Evolutionary conservation across 2,113 vertebrate species (phyloP), one percentile per base, ranked within the genome.

Genomic region (Pedetes capensis): DNA sequence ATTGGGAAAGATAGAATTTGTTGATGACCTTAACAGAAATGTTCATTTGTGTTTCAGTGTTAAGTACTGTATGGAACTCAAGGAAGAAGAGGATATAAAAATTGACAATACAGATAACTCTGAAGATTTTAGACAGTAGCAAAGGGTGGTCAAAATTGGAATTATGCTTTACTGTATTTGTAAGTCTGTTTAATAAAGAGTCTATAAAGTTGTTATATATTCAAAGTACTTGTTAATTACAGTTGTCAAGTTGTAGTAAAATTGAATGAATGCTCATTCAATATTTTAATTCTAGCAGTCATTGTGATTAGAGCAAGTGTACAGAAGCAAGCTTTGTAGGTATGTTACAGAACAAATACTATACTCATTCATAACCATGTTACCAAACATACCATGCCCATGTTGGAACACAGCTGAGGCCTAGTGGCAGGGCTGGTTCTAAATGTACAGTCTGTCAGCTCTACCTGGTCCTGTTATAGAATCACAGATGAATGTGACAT

Each of bases 161-260:
- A 29, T 66, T 42, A 29, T 8, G 2, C 16, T 66, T 57, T 29
- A 59, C 6, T 66, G 13, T 37, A 72, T 64, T 23, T 59, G 12
- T 57, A 57, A 72, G 17, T n/a, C 13, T 34, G 74, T 3, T 44
- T 51, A 59, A 84, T 57, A 71, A 22, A 53, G 63, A 34, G 78
- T 63, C 23, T 63, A 37, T 37, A 61, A 37, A 78, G 4, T 69
- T 39, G 2, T 12, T 80, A 51, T 42, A 42, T 39, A 69, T n/a
- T 47, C 27, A 68, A 23, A 20, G 13, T 79, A n/a, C 27, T 63
- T 61, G 3, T 68, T 89, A 66, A 59, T 42, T 64, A 78, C 13
- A 79, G 18, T 71, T 71, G 18, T 55, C 75, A 61, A 66, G 13
- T 79, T 85, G 27, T 74, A 89, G 27, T 74, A 89, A 61, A 47